Conservation (phyloP, 2,888 invertebrate genomes). For the Acronicta psi region DNA sequence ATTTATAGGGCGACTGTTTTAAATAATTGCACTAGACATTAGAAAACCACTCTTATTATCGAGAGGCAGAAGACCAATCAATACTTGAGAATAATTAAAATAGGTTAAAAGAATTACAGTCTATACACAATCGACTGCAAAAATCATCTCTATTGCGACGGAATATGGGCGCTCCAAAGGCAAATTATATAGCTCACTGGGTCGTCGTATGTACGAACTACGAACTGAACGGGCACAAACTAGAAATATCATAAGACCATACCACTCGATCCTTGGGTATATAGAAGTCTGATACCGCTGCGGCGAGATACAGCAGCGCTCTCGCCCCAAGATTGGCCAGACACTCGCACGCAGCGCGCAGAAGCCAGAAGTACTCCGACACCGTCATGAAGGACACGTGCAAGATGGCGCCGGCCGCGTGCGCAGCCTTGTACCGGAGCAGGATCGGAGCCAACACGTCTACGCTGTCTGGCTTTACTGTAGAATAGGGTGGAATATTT, state of each 20-base stretch:
- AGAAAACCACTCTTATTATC: too few species aligned
- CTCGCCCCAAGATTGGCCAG: slow-evolving; percentile 91
- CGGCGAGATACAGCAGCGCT: slow-evolving; percentile 97
- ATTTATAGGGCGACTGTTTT: too few species aligned
- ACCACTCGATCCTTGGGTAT: slow-evolving; percentile 98
- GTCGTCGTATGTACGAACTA: too few species aligned
- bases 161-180: too few species aligned
- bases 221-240: too few species aligned
- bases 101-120: too few species aligned
- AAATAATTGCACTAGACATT: too few species aligned
- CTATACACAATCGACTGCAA: too few species aligned
- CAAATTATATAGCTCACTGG: too few species aligned
- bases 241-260: slow-evolving; percentile 60
- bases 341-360: slow-evolving; percentile 94
- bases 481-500: neutral
- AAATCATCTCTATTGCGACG: too few species aligned
- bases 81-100: too few species aligned
- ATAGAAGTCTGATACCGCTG: slow-evolving; percentile 99
- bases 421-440: slow-evolving; percentile 94
- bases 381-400: slow-evolving; percentile 95
- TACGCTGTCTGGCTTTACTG: slow-evolving; percentile 93
- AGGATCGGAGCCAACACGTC: slow-evolving; percentile 92
- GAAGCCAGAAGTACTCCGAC: slow-evolving; percentile 97
- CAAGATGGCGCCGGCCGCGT: slow-evolving; percentile 92
- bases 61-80: too few species aligned